Conservation (phyloP, 2,113 vertebrate species). For the Oryzias curvinotus region DNA sequence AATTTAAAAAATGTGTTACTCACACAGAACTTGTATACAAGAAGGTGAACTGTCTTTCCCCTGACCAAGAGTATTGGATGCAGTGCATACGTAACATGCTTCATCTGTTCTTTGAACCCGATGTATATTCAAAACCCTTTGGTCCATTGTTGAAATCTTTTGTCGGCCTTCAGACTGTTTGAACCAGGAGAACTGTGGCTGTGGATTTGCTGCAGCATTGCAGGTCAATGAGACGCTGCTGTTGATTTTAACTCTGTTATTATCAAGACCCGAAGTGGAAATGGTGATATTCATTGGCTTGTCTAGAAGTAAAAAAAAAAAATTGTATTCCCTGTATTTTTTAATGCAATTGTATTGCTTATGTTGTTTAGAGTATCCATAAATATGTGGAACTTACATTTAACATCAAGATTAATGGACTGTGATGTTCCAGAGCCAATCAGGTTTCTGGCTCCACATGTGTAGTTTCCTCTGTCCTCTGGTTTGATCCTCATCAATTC, state of each 20-base stretch:
- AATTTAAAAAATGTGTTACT: conserved; percentile 37
- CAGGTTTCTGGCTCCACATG: not conserved
- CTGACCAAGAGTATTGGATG: conserved; percentile 20
- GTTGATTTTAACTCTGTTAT: conserved; percentile 13
- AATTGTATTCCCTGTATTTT: not conserved
- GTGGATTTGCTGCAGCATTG: conserved; percentile 31
- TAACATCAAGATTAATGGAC: not conserved
- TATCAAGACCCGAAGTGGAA: rapidly evolving
- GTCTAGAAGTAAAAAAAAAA: conserved; percentile 40
- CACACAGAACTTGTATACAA: conserved; percentile 62
- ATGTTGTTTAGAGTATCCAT: not conserved
- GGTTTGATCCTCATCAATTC: rapidly evolving
- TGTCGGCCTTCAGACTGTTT: not conserved
- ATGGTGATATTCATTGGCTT: conserved; percentile 18
- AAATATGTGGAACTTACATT: conserved; percentile 48
- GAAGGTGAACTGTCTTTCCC: not conserved
- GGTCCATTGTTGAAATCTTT: rapidly evolving
- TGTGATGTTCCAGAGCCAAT: not conserved
- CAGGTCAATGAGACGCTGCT: rapidly evolving
- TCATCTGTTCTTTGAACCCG: conserved; percentile 20
- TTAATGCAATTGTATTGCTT: not conserved
- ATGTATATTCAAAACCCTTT: rapidly evolving
- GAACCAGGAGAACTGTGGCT: conserved; percentile 41
- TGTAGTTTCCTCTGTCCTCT: conserved; percentile 23
- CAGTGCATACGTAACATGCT: conserved; percentile 54